Evolutionary conservation across 1,140 invertebrate genomes (phyloP).

Genomic region (Helicoverpa zea): DNA sequence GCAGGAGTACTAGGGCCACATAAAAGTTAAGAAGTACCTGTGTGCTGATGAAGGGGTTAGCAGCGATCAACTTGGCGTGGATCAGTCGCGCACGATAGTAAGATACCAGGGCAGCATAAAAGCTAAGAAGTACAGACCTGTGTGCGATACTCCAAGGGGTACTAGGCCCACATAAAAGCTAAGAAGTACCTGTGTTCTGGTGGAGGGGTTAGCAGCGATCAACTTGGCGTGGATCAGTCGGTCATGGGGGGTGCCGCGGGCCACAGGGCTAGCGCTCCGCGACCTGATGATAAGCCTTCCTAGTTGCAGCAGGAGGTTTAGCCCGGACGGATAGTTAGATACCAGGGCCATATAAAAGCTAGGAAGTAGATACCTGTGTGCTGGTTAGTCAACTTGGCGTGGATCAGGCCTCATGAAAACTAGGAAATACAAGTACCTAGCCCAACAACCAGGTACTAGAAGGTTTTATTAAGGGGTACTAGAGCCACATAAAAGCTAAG

Average conservation of each 20-base stretch:
- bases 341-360: not conserved
- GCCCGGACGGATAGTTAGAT: slow-evolving; percentile 70
- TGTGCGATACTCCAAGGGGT: too few relatives aligned
- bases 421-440: not conserved
- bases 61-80: slow-evolving; percentile 60
- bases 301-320: slow-evolving; percentile 77
- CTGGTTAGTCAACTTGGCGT: too few relatives aligned
- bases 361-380: too few relatives aligned
- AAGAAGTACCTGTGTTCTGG: slow-evolving; percentile 67
- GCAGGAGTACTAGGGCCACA: not conserved
- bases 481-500: not conserved
- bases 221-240: slow-evolving; percentile 63
- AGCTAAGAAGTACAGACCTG: too few relatives aligned
- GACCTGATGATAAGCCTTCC: slow-evolving; percentile 81
- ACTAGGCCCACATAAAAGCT: too few relatives aligned
- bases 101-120: slow-evolving; percentile 53
- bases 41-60: slow-evolving; percentile 68
- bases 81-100: too few relatives aligned
- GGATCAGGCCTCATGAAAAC: too few relatives aligned
- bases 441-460: too few relatives aligned
- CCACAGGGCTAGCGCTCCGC: slow-evolving; percentile 68
- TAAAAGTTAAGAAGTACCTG: too few relatives aligned
- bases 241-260: slow-evolving; percentile 54
- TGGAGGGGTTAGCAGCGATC: slow-evolving; percentile 64
- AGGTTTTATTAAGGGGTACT: too few relatives aligned